These are phyloP conservation scores for Myotis davidii DNA, from an alignment of 2,113 vertebrate species.

Conservation along the genomic window DNA sequence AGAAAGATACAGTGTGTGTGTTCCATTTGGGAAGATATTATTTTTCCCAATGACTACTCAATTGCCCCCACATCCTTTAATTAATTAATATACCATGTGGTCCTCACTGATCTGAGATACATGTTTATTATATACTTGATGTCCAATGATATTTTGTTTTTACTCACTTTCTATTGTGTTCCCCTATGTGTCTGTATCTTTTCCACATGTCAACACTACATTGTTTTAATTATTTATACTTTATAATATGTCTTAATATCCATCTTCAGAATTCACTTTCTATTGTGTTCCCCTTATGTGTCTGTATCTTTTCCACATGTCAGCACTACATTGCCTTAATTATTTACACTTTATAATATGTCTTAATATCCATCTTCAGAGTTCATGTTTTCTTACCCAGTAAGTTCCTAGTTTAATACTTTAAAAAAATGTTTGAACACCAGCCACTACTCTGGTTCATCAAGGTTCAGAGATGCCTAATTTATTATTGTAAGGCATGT, in stretches of 20 bases:
- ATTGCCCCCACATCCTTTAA: not conserved
- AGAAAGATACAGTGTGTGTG: not conserved
- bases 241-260: not conserved
- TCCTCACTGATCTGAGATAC: not conserved
- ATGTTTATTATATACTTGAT: not conserved
- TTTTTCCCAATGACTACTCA: conserved; percentile 21
- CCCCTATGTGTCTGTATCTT: not conserved
- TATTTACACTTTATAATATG: not conserved
- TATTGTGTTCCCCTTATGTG: not conserved
- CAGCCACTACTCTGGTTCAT: not conserved
- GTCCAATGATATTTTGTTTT: conserved; percentile 12
- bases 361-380: not conserved
- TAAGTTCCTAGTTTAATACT: not conserved
- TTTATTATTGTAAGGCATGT: not conserved
- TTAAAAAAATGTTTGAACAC: not conserved
- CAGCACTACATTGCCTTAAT: not conserved
- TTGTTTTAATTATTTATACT: not conserved
- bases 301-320: not conserved
- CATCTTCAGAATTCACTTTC: not conserved
- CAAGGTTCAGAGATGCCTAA: not conserved
- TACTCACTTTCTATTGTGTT: not conserved
- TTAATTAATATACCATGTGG: not conserved
- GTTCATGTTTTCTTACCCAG: not conserved
- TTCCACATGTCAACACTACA: not conserved
- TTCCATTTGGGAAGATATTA: conserved; percentile 4